A percentile compares a stretch with the other conserved stretches of the same genome.
Conservation (phyloP, 2,888 invertebrate species). For the Athetis lepigone region DNA sequence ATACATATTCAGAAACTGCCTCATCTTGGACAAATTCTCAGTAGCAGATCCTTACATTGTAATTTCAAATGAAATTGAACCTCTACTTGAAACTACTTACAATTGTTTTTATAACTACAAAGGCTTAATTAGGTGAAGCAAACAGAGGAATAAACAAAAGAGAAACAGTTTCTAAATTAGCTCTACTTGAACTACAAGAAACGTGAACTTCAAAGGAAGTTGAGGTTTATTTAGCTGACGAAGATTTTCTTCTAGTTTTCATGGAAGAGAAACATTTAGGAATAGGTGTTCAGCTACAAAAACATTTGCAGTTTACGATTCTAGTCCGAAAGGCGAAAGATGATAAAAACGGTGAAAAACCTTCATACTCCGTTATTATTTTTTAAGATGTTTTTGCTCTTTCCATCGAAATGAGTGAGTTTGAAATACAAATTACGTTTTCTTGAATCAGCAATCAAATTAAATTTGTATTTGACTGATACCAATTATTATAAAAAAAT, state of each 20-base stretch:
- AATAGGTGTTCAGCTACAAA: constrained; percentile 66
- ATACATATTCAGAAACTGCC: constrained; percentile 17
- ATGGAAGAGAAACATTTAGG: constrained; percentile 50
- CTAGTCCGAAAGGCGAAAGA: constrained; percentile 67
- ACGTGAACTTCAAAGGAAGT: constrained; percentile 35
- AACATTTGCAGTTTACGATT: constrained; percentile 73
- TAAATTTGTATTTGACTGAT: no score
- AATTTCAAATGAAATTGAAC: constrained; percentile 26
- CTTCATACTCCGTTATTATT: constrained; percentile 27
- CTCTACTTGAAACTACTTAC: constrained; percentile 12
- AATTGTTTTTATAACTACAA: constrained; percentile 26
- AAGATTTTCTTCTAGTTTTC: constrained; percentile 59
- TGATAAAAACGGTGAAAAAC: constrained; percentile 72
- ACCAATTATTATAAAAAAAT: no score
- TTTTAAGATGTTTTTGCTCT: constrained; percentile 18
- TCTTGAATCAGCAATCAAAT: no score
- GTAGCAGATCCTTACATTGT: constrained; percentile 27
- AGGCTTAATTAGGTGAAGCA: constrained; percentile 33
- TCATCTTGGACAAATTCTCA: constrained; percentile 5
- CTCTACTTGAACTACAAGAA: constrained; percentile 29
- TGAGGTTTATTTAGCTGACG: constrained; percentile 47
- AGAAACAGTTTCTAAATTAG: constrained; percentile 45
- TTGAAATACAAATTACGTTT: neutral
- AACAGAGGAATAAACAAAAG: constrained; percentile 42
- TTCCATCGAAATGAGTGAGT: neutral